Evolutionary conservation across 2,797 vertebrate species (phyloP).

Genomic region (Eurystomus glaucurus): DNA sequence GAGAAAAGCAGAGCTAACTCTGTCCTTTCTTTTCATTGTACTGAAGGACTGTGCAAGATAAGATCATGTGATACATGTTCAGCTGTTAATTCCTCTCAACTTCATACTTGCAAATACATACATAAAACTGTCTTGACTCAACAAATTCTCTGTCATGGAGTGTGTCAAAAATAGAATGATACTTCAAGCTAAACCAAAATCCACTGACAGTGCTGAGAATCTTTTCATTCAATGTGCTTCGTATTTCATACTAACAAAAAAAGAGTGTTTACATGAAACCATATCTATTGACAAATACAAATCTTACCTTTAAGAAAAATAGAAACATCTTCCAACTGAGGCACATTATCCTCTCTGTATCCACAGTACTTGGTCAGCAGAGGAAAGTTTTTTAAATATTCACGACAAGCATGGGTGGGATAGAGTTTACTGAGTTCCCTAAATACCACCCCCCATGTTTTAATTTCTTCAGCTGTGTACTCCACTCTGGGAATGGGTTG

Average conservation of each 20-base stretch:
- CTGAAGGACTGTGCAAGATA: neutral
- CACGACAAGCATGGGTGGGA: conserved; percentile 95
- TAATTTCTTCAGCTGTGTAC: conserved; percentile 93
- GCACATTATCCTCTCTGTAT: conserved; percentile 95
- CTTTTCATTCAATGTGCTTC: neutral
- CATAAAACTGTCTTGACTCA: neutral
- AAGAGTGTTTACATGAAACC: neutral
- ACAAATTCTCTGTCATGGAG: neutral
- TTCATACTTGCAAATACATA: neutral
- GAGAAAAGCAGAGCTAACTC: neutral
- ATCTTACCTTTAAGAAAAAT: conserved; percentile 92
- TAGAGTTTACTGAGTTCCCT: conserved; percentile 94
- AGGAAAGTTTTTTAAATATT: conserved; percentile 96
- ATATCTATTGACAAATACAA: neutral
- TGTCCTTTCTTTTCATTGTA: neutral
- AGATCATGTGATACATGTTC: neutral
- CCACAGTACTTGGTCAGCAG: conserved; percentile 93
- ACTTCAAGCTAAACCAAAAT: neutral
- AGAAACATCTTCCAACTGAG: conserved; percentile 95
- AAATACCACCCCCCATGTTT: conserved; percentile 95
- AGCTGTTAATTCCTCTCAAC: neutral
- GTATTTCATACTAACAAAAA: neutral
- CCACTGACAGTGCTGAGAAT: neutral
- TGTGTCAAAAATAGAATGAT: neutral
- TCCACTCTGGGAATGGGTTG: conserved; percentile 93